Evolutionary conservation across 2,113 vertebrate species (phyloP).

Genomic region (Thunnus maccoyii): DNA sequence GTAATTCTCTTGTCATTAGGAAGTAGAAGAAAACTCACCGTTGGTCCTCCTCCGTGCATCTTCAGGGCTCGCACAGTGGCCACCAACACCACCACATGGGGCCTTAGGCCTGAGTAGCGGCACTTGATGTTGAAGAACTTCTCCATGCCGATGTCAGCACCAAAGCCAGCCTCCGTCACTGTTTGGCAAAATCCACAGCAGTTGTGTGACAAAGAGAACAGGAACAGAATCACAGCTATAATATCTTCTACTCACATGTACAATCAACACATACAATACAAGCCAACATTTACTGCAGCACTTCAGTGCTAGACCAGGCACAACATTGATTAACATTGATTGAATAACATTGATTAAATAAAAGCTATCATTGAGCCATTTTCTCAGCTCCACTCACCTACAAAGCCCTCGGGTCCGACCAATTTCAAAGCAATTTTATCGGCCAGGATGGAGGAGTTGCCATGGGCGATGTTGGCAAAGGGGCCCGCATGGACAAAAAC

Average conservation of each 20-base stretch:
- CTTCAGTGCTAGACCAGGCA: neutral
- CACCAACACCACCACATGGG: constrained; percentile 96
- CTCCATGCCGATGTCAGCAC: constrained; percentile 99
- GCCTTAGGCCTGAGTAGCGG: constrained; percentile 92
- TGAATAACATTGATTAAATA: neutral
- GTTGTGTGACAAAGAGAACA: neutral
- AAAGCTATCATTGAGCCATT: neutral
- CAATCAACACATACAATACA: neutral
- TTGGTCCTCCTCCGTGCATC: constrained; percentile 97
- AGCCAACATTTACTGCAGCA: neutral
- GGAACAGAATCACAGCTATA: neutral
- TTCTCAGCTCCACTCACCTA: constrained; percentile 85
- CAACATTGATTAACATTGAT: neutral
- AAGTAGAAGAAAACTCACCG: constrained; percentile 81
- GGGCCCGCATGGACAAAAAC: constrained; percentile 98
- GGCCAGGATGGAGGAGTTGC: constrained; percentile 97
- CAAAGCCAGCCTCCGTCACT: constrained; percentile 99
- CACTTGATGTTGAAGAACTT: constrained; percentile 99
- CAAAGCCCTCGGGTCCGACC: constrained; percentile 95
- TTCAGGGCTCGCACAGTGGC: constrained; percentile 96
- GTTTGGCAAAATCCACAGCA: neutral
- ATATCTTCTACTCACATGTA: neutral
- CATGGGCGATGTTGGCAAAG: constrained; percentile 99
- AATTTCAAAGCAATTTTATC: constrained; percentile 98
- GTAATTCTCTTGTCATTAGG: neutral